These are phyloP conservation scores for Origma solitaria DNA, from an alignment of 2,113 vertebrate genomes.

Conservation along the genomic window DNA sequence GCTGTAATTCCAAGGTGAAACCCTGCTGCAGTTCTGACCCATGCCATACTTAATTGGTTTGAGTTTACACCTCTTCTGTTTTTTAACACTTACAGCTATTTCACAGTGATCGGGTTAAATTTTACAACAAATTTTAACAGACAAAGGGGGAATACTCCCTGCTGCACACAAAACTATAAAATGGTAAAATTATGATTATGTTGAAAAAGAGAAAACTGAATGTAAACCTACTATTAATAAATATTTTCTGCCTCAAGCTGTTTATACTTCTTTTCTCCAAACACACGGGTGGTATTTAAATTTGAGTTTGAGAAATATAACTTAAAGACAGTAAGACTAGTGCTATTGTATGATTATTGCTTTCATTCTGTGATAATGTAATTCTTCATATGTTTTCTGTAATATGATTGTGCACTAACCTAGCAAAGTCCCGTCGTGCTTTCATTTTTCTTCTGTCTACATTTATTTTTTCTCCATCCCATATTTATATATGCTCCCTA, in stretches of 20 bases:
- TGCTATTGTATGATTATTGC: too few species aligned
- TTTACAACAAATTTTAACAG: neutral
- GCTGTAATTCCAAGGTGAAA: neutral
- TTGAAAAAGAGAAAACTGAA: neutral
- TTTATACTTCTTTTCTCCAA: neutral
- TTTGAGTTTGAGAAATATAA: neutral
- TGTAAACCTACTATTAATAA: neutral
- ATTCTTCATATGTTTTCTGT: neutral
- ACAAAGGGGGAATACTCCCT: neutral
- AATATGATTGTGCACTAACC: neutral
- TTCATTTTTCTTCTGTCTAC: neutral
- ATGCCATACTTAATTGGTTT: neutral
- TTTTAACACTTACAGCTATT: neutral
- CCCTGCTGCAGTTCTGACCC: neutral
- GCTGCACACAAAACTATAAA: neutral
- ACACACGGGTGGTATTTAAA: neutral
- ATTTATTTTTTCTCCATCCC: neutral
- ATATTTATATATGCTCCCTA: neutral
- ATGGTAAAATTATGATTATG: neutral
- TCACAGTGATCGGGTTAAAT: neutral
- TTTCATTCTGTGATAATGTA: too few species aligned
- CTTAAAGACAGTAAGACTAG: neutral
- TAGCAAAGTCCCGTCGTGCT: neutral
- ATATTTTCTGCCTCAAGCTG: neutral
- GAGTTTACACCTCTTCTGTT: neutral